These are phyloP conservation scores for Anthopleura sola DNA, from an alignment of 64 coral and sea anemone species.

Conservation along the genomic window DNA sequence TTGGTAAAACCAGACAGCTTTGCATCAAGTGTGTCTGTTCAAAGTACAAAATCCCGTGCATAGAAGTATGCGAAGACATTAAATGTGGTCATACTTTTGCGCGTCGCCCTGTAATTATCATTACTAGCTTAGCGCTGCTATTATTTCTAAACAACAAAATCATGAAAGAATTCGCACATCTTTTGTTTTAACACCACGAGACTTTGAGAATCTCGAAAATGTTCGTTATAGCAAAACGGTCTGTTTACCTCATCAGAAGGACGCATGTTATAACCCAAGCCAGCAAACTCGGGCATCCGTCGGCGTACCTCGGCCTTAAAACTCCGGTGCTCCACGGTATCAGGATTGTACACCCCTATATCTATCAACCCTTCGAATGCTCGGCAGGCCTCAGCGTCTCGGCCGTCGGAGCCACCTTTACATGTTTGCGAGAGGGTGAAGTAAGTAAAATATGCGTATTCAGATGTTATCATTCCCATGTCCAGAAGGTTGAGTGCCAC, in stretches of 20 bases:
- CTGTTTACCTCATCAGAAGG: constrained; percentile 53
- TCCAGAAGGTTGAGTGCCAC: constrained; percentile 65
- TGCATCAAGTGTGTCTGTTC: too few relatives aligned
- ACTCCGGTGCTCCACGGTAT: constrained; percentile 28
- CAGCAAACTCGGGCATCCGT: constrained; percentile 75
- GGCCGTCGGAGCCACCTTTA: constrained; percentile 47
- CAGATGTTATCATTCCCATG: constrained; percentile 42
- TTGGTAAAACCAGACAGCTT: too few relatives aligned
- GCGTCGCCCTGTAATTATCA: too few relatives aligned
- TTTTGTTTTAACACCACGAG: too few relatives aligned
- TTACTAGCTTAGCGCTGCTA: too few relatives aligned
- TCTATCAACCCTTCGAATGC: constrained; percentile 75
- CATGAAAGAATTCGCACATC: too few relatives aligned
- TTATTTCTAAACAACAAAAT: too few relatives aligned
- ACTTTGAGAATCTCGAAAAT: too few relatives aligned
- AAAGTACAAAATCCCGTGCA: too few relatives aligned
- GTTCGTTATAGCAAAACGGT: too few relatives aligned
- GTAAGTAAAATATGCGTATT: constrained; percentile 53
- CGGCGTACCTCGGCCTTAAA: constrained; percentile 55
- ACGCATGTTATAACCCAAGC: constrained; percentile 60
- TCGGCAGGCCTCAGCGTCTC: constrained; percentile 51
- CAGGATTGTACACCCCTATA: constrained; percentile 58
- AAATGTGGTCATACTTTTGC: too few relatives aligned
- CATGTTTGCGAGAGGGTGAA: constrained; percentile 42
- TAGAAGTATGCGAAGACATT: too few relatives aligned